Evolutionary conservation across 2,113 vertebrate genomes (phyloP).

Genomic region (Microcebus lehilahytsara): DNA sequence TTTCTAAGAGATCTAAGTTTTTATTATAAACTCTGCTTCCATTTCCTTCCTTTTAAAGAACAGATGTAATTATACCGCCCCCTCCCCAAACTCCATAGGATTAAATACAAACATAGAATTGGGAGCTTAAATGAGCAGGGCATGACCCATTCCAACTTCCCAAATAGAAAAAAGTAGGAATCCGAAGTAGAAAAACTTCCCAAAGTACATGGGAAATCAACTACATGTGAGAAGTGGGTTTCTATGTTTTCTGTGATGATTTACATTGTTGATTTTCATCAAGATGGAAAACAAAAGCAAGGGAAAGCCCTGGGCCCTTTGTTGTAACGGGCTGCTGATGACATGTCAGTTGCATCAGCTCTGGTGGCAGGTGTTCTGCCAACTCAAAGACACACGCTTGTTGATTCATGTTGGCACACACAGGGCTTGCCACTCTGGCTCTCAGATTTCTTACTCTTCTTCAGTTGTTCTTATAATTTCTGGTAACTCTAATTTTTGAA

Average conservation of each 20-base stretch:
- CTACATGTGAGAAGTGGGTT: neutral
- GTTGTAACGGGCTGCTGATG: neutral
- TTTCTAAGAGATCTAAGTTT: neutral
- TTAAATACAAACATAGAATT: neutral
- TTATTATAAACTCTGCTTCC: neutral
- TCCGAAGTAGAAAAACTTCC: neutral
- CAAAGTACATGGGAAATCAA: neutral
- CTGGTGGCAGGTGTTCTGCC: neutral
- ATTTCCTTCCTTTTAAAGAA: conserved; percentile 26
- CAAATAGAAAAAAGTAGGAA: neutral
- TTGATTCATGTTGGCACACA: fast-evolving
- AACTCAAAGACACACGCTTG: neutral
- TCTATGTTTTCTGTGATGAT: neutral
- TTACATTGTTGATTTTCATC: neutral
- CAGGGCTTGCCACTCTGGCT: neutral
- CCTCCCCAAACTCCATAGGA: neutral
- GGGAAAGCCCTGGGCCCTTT: neutral
- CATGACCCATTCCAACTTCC: neutral
- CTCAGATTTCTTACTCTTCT: neutral
- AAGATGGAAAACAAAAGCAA: neutral
- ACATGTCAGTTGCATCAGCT: too few species aligned
- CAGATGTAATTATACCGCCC: neutral
- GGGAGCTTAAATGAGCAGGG: neutral
- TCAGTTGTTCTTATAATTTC: neutral
- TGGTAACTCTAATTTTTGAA: neutral